phyloP scores from a whole-genome alignment of 92 coral and sea anemone genomes.

The Umimayanthus kanabou region DNA sequence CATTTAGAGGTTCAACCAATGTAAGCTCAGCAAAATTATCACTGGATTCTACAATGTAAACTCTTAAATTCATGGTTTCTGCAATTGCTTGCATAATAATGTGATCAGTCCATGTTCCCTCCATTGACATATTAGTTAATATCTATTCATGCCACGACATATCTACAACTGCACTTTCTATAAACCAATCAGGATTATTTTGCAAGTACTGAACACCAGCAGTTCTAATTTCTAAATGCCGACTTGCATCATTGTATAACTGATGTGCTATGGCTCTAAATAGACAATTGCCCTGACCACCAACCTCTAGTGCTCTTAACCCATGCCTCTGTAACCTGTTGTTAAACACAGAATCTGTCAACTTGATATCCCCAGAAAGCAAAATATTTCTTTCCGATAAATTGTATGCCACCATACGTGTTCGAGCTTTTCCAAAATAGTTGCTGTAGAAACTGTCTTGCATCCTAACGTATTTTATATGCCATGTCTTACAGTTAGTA shows the following conservation, averaged over 20 bases:
- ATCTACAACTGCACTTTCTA: constrained; percentile 19
- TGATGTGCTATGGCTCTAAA: constrained; percentile 24
- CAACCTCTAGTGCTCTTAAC: constrained; percentile 11
- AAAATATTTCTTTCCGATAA: too few relatives aligned
- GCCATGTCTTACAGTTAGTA: too few relatives aligned
- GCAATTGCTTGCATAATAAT: constrained; percentile 27
- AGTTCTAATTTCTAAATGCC: constrained; percentile 22
- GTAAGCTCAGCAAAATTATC: constrained; percentile 1
- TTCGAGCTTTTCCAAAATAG: too few relatives aligned
- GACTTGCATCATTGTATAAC: constrained; percentile 12
- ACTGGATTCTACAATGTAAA: constrained; percentile 17
- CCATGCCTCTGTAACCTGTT: constrained; percentile 23
- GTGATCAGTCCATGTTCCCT: constrained; percentile 29
- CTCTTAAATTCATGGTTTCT: constrained; percentile 6
- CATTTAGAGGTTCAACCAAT: background rate
- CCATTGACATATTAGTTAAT: constrained; percentile 9
- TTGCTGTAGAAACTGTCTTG: too few relatives aligned
- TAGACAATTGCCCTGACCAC: constrained; percentile 12
- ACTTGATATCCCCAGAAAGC: too few relatives aligned
- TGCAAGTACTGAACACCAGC: constrained; percentile 26
- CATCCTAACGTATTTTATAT: too few relatives aligned
- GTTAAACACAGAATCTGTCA: constrained; percentile 7
- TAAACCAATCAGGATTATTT: constrained; percentile 17
- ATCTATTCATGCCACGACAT: constrained; percentile 15
- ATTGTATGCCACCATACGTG: too few relatives aligned